These are phyloP conservation scores for Schizotus pectinicornis DNA, from an alignment of 2,888 invertebrate genomes.

Conservation along the genomic window DNA sequence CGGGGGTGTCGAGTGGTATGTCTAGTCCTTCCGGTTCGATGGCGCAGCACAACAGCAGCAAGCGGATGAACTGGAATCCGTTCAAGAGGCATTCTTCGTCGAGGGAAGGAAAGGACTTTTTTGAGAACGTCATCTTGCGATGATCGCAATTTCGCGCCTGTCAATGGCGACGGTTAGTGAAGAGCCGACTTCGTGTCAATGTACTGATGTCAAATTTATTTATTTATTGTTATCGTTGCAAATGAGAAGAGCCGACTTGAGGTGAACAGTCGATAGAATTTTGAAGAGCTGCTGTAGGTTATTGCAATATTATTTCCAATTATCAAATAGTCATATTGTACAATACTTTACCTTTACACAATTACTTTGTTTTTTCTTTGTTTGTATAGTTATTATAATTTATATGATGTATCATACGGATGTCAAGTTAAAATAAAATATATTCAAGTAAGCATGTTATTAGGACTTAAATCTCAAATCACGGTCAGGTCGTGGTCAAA, in stretches of 20 bases:
- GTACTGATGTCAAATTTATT: slow-evolving; percentile 25
- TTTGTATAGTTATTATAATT: slow-evolving; percentile 20
- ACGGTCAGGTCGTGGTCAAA: too few species aligned
- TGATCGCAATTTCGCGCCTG: slow-evolving; percentile 30
- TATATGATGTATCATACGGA: slow-evolving; percentile 9
- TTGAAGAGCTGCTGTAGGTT: too few species aligned
- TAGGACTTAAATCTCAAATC: too few species aligned
- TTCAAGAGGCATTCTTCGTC: slow-evolving; percentile 68
- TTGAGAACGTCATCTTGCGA: slow-evolving; percentile 57
- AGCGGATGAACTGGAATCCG: slow-evolving; percentile 69
- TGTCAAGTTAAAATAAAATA: too few species aligned
- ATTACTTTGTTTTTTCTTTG: slow-evolving; percentile 21
- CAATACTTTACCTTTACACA: slow-evolving; percentile 21
- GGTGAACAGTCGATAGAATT: too few species aligned
- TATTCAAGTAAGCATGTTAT: too few species aligned
- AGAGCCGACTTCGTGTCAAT: slow-evolving; percentile 14
- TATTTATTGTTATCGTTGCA: slow-evolving; percentile 9
- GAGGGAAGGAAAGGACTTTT: slow-evolving; percentile 62
- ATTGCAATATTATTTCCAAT: background rate
- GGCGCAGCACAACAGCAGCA: slow-evolving; percentile 54
- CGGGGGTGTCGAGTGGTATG: slow-evolving; percentile 65
- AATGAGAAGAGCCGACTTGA: too few species aligned
- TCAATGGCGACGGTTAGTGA: slow-evolving; percentile 6
- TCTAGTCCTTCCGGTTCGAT: slow-evolving; percentile 66
- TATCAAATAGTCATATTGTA: slow-evolving; percentile 18